phyloP scores from a whole-genome alignment of 2,888 invertebrate genomes.

The Caradrina clavipalpis region DNA sequence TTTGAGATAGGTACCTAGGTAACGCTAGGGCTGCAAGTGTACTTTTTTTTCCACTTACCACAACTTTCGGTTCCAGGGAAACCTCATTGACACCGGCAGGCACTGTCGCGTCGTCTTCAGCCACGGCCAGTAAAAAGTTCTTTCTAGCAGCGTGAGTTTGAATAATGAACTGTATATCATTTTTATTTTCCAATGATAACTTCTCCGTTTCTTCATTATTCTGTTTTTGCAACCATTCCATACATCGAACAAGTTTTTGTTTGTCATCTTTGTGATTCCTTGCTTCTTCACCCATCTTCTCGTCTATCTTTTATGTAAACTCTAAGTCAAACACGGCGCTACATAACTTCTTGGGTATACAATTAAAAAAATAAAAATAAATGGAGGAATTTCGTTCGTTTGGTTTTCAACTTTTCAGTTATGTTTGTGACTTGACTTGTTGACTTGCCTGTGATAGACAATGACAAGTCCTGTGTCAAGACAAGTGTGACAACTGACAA shows the following conservation, averaged over 20 bases:
- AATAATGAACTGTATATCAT: conserved; percentile 85
- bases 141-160: conserved; percentile 83
- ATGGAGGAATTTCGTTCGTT: not conserved
- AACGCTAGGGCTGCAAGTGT: not conserved
- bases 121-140: conserved; percentile 78
- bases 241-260: conserved; percentile 75
- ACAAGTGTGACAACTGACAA: no score
- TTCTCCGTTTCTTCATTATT: conserved; percentile 80
- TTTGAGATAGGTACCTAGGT: no score
- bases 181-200: conserved; percentile 79
- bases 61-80: conserved; percentile 73
- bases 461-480: no score
- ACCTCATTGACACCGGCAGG: conserved; percentile 81
- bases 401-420: not conserved
- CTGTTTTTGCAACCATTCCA: conserved; percentile 85
- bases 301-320: not conserved
- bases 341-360: not conserved
- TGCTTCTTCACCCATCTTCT: conserved; percentile 37
- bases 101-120: conserved; percentile 84
- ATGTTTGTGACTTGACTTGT: not conserved
- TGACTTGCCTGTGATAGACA: no score
- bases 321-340: not conserved
- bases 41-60: conserved; percentile 71
- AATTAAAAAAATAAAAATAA: not conserved
- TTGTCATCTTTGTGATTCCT: conserved; percentile 50